Base-by-base conservation (phyloP, 1,140 invertebrate species). In the honey bee (Apis mellifera) region DNA sequence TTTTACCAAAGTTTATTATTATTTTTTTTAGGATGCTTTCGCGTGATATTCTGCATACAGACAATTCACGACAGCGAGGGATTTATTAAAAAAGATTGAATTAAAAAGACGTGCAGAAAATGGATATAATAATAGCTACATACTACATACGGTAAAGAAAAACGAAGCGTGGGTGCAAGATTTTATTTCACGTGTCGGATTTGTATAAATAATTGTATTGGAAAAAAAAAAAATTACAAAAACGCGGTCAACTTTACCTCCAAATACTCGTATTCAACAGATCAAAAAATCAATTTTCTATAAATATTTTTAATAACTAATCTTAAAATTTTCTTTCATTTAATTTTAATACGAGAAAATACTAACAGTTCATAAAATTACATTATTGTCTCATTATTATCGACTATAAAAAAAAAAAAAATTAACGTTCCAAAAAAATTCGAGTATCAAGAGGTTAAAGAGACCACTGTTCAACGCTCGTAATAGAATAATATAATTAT, bases 91-190 rank as follows among this genome's bases (percentile, higher is more conserved):
- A 76, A 13, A 50, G 15, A 75, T 76, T 32, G 52, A 68, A 75
- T 21, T 48, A 23, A 32, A 68, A 59, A 54, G 64, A 3, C 79
- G 79, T 76, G 79, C 72, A 81, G 72, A 68, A 42, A 23, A 76
- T 52, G 54, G 23, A 13, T 52, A 48, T 75, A 66, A 66, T 48
- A 74, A 75, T 50, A 75, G 54, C 72, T 50, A n/a, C 54, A 48
- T 26, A 71, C 48, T 26, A 71, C n/a, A n/a, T n/a, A n/a, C 48
- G 42, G 19, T 60, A 17, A 42, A 57, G n/a, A 9, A 23, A 21
- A 23, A 60, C 71, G 79, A 81, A 81, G 62, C 62, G 72, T 68
- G 23, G 32, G 42, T 81, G 79, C 54, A 76, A 81, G 79, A 81
- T 76, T 32, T 21, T 57, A 62, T 12, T 78, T 71, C 11, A 4